These are phyloP conservation scores for Falco peregrinus DNA, from an alignment of 2,797 vertebrate species.

Conservation along the genomic window DNA sequence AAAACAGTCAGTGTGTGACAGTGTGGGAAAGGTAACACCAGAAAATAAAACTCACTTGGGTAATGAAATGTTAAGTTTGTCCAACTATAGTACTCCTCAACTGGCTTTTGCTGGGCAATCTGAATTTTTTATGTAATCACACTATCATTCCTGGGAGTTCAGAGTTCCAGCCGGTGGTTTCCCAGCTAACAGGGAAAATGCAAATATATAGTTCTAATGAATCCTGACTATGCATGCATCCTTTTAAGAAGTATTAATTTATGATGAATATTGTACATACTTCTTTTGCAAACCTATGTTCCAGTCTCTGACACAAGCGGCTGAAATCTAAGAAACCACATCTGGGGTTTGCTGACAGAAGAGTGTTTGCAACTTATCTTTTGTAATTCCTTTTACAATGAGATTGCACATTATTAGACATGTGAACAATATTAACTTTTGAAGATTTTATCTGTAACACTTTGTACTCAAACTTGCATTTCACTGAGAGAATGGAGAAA, in stretches of 20 bases:
- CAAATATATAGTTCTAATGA: background rate
- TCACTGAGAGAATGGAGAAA: background rate
- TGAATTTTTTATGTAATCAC: background rate
- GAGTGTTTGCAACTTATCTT: background rate
- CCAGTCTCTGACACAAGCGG: background rate
- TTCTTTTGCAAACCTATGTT: background rate
- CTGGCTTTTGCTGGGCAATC: background rate
- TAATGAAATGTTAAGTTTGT: background rate
- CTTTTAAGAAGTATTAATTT: background rate
- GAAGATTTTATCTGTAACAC: background rate
- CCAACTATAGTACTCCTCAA: background rate
- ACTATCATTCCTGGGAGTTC: background rate
- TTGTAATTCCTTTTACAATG: background rate
- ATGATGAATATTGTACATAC: background rate
- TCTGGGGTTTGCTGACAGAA: background rate
- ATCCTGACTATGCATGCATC: accelerated
- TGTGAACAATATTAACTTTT: background rate
- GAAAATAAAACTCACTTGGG: background rate
- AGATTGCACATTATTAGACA: background rate
- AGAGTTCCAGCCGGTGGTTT: background rate
- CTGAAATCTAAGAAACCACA: background rate
- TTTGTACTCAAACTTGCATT: background rate
- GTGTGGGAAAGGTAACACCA: background rate
- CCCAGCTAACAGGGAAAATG: background rate
- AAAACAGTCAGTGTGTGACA: background rate